phyloP scores from a whole-genome alignment of 2,113 vertebrate genomes.

The Pagrus major region DNA sequence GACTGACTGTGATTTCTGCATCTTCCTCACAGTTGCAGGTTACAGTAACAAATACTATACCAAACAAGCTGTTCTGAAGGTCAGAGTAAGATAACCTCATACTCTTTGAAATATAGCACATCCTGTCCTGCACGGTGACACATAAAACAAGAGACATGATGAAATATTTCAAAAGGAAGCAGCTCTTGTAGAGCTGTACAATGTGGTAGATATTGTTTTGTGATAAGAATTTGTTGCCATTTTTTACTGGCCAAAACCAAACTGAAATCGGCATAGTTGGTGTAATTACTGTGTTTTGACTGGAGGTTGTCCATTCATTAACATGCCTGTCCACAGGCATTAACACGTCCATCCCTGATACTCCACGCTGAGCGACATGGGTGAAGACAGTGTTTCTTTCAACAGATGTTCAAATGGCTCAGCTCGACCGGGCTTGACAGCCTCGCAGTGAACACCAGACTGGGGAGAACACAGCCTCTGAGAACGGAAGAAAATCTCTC shows the following conservation, averaged over 20 bases:
- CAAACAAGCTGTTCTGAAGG: constrained; percentile 8
- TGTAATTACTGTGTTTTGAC: background rate
- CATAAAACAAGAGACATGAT: constrained; percentile 19
- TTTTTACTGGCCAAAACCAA: background rate
- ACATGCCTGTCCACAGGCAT: too few relatives aligned
- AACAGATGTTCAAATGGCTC: background rate
- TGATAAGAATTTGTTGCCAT: background rate
- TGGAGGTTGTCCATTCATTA: background rate
- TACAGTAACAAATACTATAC: background rate
- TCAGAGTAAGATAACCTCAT: background rate
- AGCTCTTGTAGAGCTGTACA: background rate
- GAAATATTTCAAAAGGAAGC: constrained; percentile 22
- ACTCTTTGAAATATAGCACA: constrained; percentile 6
- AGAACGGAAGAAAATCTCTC: too few relatives aligned
- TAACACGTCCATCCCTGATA: background rate
- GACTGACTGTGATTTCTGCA: background rate
- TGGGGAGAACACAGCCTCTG: too few relatives aligned
- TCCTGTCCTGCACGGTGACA: background rate
- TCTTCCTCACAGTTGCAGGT: background rate
- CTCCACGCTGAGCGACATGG: background rate
- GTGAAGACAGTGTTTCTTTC: background rate
- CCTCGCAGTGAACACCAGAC: too few relatives aligned
- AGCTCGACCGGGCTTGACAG: too few relatives aligned
- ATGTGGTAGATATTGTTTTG: background rate
- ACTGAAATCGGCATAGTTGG: background rate